Evolutionary conservation across 2,888 invertebrate species (phyloP).

Genomic region (Amiota communis): DNA sequence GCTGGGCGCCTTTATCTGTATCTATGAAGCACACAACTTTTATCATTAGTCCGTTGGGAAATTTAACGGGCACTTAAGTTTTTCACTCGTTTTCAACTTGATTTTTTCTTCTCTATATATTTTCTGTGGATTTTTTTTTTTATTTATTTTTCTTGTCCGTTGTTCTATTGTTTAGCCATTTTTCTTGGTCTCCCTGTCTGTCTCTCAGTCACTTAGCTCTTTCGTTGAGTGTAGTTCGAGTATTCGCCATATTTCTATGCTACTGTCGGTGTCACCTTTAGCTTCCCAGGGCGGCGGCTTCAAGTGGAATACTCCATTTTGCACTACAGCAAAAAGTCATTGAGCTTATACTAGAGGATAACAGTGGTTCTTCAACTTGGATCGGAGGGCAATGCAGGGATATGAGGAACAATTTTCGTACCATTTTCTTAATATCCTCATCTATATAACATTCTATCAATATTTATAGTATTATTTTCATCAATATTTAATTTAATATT

Average conservation of each 20-base stretch:
- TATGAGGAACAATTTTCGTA: too few relatives aligned
- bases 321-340: constrained; percentile 20
- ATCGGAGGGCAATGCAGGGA: too few relatives aligned
- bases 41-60: constrained; percentile 71
- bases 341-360: too few relatives aligned
- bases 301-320: constrained; percentile 45
- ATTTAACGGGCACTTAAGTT: constrained; percentile 71
- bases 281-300: constrained; percentile 43
- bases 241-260: constrained; percentile 31
- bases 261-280: constrained; percentile 58
- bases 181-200: constrained; percentile 38
- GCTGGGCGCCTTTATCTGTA: constrained; percentile 14
- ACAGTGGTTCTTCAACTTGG: too few relatives aligned
- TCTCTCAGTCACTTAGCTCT: constrained; percentile 10
- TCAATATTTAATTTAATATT: too few relatives aligned
- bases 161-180: constrained; percentile 34
- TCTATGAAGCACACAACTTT: constrained; percentile 55
- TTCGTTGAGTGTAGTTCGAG: neutral
- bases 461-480: too few relatives aligned
- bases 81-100: constrained; percentile 57
- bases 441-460: too few relatives aligned
- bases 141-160: constrained; percentile 44
- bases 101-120: constrained; percentile 1
- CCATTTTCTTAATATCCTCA: too few relatives aligned
- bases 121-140: constrained; percentile 30